A percentile compares a stretch with the other conserved stretches of the same genome.
These are phyloP conservation scores for Adineta ricciae DNA, from an alignment of 2,888 invertebrate species.

Conservation along the genomic window DNA sequence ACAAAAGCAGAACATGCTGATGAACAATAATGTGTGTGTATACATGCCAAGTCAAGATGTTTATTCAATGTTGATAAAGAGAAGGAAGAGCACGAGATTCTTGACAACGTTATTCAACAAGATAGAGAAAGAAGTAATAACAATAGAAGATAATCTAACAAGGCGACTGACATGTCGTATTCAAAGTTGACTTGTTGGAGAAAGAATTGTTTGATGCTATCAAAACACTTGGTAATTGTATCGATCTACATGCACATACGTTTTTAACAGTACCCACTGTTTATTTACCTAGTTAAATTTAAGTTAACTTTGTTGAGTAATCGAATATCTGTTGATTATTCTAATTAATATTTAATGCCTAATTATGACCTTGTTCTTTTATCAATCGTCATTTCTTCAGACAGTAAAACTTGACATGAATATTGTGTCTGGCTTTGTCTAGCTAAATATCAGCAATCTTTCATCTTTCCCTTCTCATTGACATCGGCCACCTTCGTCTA, in stretches of 20 bases:
- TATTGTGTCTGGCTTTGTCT: background rate
- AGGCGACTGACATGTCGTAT: background rate
- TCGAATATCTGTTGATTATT: background rate
- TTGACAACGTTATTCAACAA: background rate
- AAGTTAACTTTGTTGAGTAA: background rate
- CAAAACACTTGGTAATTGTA: background rate
- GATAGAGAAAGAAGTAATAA: background rate
- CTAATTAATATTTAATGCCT: background rate
- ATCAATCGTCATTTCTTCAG: background rate
- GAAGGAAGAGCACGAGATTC: too few relatives aligned
- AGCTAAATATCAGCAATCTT: background rate
- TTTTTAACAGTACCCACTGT: background rate
- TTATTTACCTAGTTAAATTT: background rate
- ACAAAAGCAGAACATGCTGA: too few relatives aligned
- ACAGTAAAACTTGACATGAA: background rate
- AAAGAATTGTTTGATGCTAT: background rate
- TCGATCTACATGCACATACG: background rate
- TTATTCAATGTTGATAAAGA: background rate
- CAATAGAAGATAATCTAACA: slow-evolving; percentile 4
- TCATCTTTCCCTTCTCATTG: background rate
- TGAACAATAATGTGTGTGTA: too few relatives aligned
- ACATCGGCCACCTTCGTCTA: background rate
- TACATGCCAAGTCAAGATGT: background rate
- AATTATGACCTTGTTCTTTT: background rate
- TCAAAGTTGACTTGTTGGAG: background rate